phyloP scores from a whole-genome alignment of 2,888 invertebrate genomes.

The Diploptera punctata region DNA sequence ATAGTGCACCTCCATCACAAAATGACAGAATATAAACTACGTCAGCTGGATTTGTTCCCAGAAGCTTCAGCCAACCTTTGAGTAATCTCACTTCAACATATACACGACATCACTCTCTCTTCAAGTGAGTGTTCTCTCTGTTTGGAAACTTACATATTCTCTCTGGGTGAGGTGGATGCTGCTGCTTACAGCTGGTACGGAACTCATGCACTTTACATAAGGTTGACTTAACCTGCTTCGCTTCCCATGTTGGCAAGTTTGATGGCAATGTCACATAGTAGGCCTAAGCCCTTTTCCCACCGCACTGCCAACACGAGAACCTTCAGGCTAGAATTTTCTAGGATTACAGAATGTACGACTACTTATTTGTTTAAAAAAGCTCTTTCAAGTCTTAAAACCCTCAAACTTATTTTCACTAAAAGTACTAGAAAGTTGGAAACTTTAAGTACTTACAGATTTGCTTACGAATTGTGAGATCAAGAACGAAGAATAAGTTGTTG shows the following conservation, averaged over 20 bases:
- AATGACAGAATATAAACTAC: constrained; percentile 29
- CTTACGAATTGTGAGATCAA: no score
- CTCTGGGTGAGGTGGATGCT: neutral
- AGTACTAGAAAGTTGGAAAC: no score
- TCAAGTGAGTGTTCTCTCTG: neutral
- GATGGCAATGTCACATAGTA: constrained; percentile 13
- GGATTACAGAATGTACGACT: no score
- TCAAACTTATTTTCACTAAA: no score
- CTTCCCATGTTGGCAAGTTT: constrained; percentile 28
- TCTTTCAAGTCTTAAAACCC: no score
- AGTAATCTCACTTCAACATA: neutral
- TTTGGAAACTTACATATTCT: neutral
- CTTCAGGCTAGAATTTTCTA: neutral
- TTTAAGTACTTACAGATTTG: no score
- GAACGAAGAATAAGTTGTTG: no score
- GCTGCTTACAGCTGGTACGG: constrained; percentile 6
- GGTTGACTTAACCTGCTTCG: constrained; percentile 31
- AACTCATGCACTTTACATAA: constrained; percentile 26
- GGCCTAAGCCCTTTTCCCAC: constrained; percentile 7
- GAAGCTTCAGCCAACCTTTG: constrained; percentile 27
- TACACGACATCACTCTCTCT: neutral
- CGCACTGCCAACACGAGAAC: neutral
- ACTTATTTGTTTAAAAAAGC: no score
- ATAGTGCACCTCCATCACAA: constrained; percentile 21
- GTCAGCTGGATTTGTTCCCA: constrained; percentile 34